phyloP scores from a whole-genome alignment of 1,140 invertebrate genomes.

The Nasonia vitripennis region DNA sequence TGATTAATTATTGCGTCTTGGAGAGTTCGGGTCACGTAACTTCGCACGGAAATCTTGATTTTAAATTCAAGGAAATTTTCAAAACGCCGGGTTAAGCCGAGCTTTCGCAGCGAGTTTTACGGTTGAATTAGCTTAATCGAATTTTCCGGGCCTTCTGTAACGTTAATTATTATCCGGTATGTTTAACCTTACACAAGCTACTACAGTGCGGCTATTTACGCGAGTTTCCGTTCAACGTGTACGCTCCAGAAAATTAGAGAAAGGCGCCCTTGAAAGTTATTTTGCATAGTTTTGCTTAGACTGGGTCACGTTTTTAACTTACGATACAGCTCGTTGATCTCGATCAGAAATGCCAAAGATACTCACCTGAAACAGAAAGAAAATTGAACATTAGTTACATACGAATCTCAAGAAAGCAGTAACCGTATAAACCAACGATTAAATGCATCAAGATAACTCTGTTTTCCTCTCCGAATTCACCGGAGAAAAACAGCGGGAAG shows the following conservation, averaged over 20 bases:
- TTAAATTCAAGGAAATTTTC: neutral
- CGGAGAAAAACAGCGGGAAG: neutral
- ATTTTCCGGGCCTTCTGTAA: slow-evolving; percentile 1
- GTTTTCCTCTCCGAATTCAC: neutral
- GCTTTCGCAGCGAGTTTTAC: neutral
- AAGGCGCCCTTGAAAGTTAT: no score
- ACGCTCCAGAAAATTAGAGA: neutral
- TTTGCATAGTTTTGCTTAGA: no score
- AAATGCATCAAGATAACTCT: neutral
- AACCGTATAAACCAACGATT: no score
- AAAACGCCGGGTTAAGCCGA: neutral
- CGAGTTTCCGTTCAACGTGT: neutral
- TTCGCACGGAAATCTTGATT: neutral
- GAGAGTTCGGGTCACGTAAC: neutral
- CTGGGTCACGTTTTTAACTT: neutral
- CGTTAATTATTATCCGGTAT: neutral
- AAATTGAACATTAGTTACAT: neutral
- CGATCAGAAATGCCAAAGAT: neutral
- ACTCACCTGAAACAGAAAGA: slow-evolving; percentile 39
- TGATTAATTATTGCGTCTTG: no score
- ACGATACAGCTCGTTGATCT: neutral
- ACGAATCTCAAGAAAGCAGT: no score
- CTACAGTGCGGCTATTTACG: neutral
- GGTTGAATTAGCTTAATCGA: slow-evolving; percentile 29
- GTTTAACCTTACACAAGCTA: slow-evolving; percentile 9